phyloP scores from a whole-genome alignment of 2,797 vertebrate genomes.

The Coracias cyanogaster region DNA sequence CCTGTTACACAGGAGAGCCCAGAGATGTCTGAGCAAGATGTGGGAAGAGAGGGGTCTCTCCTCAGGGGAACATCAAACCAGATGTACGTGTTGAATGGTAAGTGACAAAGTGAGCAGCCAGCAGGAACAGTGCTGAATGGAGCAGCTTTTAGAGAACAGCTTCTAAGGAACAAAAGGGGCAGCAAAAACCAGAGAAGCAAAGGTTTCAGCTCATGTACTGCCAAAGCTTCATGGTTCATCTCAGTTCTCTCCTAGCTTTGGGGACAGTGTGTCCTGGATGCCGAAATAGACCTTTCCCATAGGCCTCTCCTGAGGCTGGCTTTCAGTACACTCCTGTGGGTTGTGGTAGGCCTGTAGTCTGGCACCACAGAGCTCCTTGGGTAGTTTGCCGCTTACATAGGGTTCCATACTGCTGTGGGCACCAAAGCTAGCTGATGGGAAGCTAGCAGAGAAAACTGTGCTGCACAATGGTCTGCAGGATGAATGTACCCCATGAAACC shows the following conservation, averaged over 20 bases:
- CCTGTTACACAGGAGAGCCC: not conserved
- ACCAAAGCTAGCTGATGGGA: not conserved
- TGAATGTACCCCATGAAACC: rapidly evolving
- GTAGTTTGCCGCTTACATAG: rapidly evolving
- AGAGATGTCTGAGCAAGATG: not conserved
- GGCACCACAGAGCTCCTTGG: not conserved
- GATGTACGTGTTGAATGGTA: not conserved
- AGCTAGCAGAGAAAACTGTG: not conserved
- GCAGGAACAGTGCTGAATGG: not conserved
- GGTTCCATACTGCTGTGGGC: not conserved
- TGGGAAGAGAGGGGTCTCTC: not conserved
- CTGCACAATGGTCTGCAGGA: not conserved
- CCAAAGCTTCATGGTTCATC: not conserved
- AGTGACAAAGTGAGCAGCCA: not conserved
- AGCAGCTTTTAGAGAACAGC: not conserved
- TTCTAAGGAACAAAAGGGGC: not conserved
- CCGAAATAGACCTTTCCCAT: not conserved
- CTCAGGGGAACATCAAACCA: not conserved
- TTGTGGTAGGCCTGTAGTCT: too few species aligned
- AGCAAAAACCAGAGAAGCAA: not conserved
- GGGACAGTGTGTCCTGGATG: not conserved
- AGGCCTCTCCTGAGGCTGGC: not conserved
- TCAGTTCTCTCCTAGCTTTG: not conserved
- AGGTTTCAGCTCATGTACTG: not conserved
- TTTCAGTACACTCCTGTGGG: not conserved